Percentiles rank a stretch among this genome's conserved stretches.
phyloP scores from a whole-genome alignment of 2,113 vertebrate genomes.

The Sinocyclocheilus grahami region DNA sequence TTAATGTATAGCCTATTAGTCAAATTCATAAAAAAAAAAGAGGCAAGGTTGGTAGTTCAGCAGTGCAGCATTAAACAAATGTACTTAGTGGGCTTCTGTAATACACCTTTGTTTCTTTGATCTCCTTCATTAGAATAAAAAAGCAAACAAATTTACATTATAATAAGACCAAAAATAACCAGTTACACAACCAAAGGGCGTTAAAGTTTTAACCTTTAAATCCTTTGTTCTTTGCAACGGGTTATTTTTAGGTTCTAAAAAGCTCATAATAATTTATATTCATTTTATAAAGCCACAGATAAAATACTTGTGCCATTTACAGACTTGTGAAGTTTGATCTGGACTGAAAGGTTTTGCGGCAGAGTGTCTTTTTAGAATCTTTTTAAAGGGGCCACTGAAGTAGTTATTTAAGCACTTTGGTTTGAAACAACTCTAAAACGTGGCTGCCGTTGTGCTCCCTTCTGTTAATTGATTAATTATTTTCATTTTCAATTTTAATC shows the following conservation, averaged over 20 bases:
- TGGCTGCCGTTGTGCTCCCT: too few relatives aligned
- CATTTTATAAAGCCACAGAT: neutral
- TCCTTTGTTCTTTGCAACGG: neutral
- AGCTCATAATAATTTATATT: neutral
- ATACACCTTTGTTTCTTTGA: neutral
- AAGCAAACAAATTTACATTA: neutral
- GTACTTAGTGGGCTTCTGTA: neutral
- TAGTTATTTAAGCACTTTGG: neutral
- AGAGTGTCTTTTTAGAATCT: neutral
- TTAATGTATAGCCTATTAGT: neutral
- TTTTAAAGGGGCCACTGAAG: neutral
- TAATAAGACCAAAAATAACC: neutral
- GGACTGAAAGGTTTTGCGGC: too few relatives aligned
- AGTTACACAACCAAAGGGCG: neutral
- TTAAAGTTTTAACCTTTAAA: neutral
- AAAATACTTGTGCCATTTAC: neutral
- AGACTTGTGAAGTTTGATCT: neutral
- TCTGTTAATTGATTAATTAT: neutral
- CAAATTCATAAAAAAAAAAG: neutral
- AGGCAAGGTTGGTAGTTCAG: neutral
- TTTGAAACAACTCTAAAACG: too few relatives aligned
- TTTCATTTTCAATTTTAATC: neutral
- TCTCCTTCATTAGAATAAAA: neutral
- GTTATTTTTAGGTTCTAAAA: neutral
- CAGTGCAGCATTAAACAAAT: neutral